Evolutionary conservation across 2,797 vertebrate genomes (phyloP), one percentile per base, ranked within the genome.

Genomic region (Avahi laniger): DNA sequence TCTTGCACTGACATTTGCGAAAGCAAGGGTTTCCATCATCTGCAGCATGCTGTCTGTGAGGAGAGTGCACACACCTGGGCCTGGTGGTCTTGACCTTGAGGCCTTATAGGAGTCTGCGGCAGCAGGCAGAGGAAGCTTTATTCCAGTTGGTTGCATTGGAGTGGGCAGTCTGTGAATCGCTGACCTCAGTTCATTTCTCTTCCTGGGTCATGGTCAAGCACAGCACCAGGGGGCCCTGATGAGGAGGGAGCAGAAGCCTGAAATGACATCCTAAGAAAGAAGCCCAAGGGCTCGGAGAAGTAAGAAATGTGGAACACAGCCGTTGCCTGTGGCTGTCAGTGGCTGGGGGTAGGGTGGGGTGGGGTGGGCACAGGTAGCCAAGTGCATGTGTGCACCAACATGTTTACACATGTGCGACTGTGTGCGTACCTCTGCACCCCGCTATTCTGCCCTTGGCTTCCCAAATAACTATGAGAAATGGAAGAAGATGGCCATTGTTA

Each of bases 161-260:
- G 35, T 73, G 35, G 87, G 46, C 7, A 43, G 63, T 48, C 82
- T 85, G 67, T 70, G 73, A 93, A 52, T 35, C 70, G 57, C 63
- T 95, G 61, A 57, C 89, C 61, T 95, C 14, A 9, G 70, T 91
- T 95, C n/a, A 12, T 87, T 90, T 95, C 78, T 96, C 67, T 90
- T 96, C 81, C 50, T 79, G 97, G 61, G 67, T 96, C 50, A 46
- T 33, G n/a, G 94, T 46, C 30, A 57, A 85, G 65, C 70, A 65
- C 1, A 70, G 33, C 57, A 83, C 35, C 33, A 86, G 70, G 38
- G 46, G 22, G 8, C 9, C 48, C 87, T 54, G 48, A 59, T 46
- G 59, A 70, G 57, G 69, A 93, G 84, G 76, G 38, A 86, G 41
- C 24, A 22, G 80, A 91, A 90, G 8, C 38, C 57, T 67, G 30